Percentiles rank a stretch among this genome's conserved stretches.
phyloP scores from a whole-genome alignment of 1,140 invertebrate species.

The Drosophila funebris region DNA sequence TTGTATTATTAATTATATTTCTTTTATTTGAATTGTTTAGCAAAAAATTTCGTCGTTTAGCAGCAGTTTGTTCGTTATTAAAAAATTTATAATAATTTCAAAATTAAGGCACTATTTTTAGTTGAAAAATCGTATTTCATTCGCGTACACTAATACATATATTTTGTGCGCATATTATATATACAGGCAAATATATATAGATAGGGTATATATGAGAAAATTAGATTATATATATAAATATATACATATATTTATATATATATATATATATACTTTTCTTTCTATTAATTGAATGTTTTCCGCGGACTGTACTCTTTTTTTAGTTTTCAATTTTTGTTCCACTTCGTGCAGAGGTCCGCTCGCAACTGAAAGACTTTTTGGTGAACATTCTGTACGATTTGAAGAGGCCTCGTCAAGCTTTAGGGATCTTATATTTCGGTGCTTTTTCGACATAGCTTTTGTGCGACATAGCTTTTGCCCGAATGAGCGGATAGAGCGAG shows the following conservation, averaged over 20 bases:
- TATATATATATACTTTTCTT: constrained; percentile 45
- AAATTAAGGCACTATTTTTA: constrained; percentile 77
- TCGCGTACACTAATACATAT: constrained; percentile 77
- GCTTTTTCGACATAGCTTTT: constrained; percentile 46
- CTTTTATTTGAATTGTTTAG: constrained; percentile 22
- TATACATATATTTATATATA: constrained; percentile 35
- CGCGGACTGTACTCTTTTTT: constrained; percentile 82
- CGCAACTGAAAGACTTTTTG: constrained; percentile 81
- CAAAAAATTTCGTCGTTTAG: constrained; percentile 56
- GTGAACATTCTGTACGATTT: constrained; percentile 58
- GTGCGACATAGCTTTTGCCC: constrained; percentile 39
- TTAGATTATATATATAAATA: constrained; percentile 65
- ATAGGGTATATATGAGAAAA: constrained; percentile 68
- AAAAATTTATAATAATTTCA: constrained; percentile 63
- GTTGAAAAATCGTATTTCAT: constrained; percentile 77
- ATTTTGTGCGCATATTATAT: constrained; percentile 66
- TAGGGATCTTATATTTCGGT: constrained; percentile 69
- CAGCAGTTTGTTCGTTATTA: constrained; percentile 57
- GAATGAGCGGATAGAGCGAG: constrained; percentile 46
- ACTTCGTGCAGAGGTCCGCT: constrained; percentile 84
- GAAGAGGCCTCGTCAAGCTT: constrained; percentile 68
- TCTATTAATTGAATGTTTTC: constrained; percentile 81
- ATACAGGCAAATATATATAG: constrained; percentile 57
- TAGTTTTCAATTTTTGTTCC: constrained; percentile 79
- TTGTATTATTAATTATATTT: constrained; percentile 6